These are phyloP conservation scores for Lingula anatina DNA, from an alignment of 2,888 invertebrate genomes.

Conservation along the genomic window DNA sequence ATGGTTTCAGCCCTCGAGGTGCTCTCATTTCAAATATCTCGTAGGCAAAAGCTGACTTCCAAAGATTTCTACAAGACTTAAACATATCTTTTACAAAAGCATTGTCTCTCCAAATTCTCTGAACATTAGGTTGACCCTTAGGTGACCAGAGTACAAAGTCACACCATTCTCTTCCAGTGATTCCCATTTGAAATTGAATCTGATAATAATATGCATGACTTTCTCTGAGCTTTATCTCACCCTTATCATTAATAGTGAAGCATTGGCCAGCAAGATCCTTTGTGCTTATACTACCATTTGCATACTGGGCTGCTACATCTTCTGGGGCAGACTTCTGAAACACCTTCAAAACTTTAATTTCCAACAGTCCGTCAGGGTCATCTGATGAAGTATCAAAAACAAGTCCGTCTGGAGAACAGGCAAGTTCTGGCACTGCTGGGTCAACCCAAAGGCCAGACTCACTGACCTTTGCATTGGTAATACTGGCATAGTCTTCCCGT, in stretches of 20 bases:
- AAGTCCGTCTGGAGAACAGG: neutral
- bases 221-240: neutral
- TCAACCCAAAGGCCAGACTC: conserved; percentile 1
- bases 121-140: neutral
- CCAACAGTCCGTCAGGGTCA: neutral
- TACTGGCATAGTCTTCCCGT: neutral
- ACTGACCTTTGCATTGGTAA: neutral
- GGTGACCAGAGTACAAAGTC: neutral
- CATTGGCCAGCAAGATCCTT: neutral
- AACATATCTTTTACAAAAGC: neutral
- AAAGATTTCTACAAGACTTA: neutral
- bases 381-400: neutral
- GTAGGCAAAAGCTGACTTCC: neutral
- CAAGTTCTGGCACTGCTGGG: neutral
- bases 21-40: conserved; percentile 2
- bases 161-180: neutral
- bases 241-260: neutral
- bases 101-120: neutral
- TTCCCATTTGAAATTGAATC: neutral
- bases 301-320: neutral
- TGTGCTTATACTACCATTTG: neutral
- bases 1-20: neutral
- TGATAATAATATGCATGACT: neutral
- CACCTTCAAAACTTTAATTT: neutral
- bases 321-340: neutral